Percentiles rank a stretch among this genome's conserved stretches.
Conservation (phyloP, 2,888 invertebrate genomes). For the Melanchra persicariae region DNA sequence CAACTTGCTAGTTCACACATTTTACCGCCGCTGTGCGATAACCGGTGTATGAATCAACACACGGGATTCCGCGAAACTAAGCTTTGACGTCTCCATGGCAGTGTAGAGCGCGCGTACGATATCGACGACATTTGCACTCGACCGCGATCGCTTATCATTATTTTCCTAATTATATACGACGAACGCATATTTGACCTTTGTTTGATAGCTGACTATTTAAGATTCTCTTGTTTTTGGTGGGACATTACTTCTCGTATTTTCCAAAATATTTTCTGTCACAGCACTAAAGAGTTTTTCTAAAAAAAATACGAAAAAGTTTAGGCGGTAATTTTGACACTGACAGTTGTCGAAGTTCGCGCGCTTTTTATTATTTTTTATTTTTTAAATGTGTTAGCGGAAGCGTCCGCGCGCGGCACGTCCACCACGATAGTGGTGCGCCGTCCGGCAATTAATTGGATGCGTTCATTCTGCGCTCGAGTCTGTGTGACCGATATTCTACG, state of each 20-base stretch:
- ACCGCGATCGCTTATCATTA: conserved; percentile 85
- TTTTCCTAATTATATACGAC: conserved; percentile 81
- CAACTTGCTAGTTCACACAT: conserved; percentile 89
- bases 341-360: conserved; percentile 76
- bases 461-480: conserved; percentile 83
- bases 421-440: conserved; percentile 83
- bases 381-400: conserved; percentile 77
- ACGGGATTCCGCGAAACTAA: conserved; percentile 85
- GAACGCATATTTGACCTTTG: conserved; percentile 80
- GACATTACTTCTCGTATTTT: conserved; percentile 43
- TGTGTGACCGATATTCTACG: conserved; percentile 90
- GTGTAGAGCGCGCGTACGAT: conserved; percentile 68
- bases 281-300: background rate
- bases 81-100: conserved; percentile 76
- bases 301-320: conserved; percentile 18
- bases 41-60: conserved; percentile 89
- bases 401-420: conserved; percentile 87
- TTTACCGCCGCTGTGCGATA: conserved; percentile 81
- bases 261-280: conserved; percentile 19
- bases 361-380: conserved; percentile 75
- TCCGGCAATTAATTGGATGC: conserved; percentile 87
- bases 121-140: conserved; percentile 88
- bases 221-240: conserved; percentile 40
- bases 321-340: conserved; percentile 56
- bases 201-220: conserved; percentile 66